A percentile compares a stretch with the other conserved stretches of the same genome.
phyloP scores from a whole-genome alignment of 2,888 invertebrate species.

The Boloria euphrosyne region DNA sequence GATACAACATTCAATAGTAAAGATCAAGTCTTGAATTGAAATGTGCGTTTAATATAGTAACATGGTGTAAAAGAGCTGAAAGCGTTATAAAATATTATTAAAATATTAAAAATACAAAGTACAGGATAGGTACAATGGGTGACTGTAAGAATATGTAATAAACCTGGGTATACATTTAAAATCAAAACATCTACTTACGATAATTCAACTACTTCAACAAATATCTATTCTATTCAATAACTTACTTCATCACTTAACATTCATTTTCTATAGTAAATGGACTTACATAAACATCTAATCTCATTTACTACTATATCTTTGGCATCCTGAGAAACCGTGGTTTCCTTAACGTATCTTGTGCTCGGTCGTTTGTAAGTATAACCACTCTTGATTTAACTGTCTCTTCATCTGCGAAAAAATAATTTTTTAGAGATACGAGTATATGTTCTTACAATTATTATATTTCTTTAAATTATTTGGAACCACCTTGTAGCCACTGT shows the following conservation, averaged over 20 bases:
- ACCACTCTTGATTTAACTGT: conserved; percentile 48
- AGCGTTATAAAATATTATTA: conserved; percentile 22
- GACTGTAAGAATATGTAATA: conserved; percentile 41
- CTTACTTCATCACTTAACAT: conserved; percentile 51
- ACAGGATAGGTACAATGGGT: conserved; percentile 12
- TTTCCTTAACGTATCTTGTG: conserved; percentile 36
- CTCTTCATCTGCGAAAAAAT: conserved; percentile 71
- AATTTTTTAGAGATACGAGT: conserved; percentile 3
- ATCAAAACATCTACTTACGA: conserved; percentile 56
- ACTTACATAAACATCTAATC: conserved; percentile 69
- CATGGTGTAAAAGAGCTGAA: conserved; percentile 19
- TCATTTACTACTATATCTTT: conserved; percentile 61
- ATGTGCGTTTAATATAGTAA: conserved; percentile 61
- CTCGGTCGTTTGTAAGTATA: conserved; percentile 41
- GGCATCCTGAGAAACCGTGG: conserved; percentile 67
- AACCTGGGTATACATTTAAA: conserved; percentile 41
- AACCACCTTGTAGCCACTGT: too few species aligned
- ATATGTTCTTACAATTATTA: neutral
- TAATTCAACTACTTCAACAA: conserved; percentile 69
- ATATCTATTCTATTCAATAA: conserved; percentile 39
- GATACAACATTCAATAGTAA: conserved; percentile 44
- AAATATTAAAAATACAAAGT: conserved; percentile 14
- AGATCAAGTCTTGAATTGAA: conserved; percentile 75
- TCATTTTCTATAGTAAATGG: conserved; percentile 76
- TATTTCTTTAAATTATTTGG: too few species aligned